Evolutionary conservation across 1,140 invertebrate genomes (phyloP).

Genomic region (Ctenoplectra terminalis): DNA sequence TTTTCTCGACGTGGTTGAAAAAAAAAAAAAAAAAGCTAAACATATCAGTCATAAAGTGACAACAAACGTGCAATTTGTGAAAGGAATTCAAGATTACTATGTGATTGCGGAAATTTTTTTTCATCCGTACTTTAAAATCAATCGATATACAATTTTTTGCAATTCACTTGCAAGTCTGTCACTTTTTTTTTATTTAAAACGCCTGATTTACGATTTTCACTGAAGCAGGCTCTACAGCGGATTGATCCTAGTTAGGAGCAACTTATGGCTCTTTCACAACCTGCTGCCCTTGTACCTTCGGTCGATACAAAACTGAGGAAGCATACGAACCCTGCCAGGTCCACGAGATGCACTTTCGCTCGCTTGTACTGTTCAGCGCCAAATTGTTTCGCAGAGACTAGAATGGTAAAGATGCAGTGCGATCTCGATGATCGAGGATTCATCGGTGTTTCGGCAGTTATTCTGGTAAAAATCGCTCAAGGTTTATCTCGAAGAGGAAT

Average conservation of each 20-base stretch:
- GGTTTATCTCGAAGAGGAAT: background rate
- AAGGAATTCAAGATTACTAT: background rate
- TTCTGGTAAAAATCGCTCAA: constrained; percentile 73
- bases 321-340: constrained; percentile 86
- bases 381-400: constrained; percentile 82
- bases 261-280: no score
- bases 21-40: background rate
- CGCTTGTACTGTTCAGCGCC: constrained; percentile 81
- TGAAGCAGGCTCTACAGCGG: no score
- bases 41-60: background rate
- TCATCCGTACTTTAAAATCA: no score
- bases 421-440: constrained; percentile 87
- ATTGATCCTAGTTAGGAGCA: background rate
- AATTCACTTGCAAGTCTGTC: background rate
- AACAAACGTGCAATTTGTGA: background rate
- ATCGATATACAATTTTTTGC: no score
- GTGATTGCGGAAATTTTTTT: background rate
- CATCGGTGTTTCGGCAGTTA: constrained; percentile 87
- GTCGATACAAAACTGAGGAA: constrained; percentile 5
- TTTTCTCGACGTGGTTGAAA: background rate
- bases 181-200: background rate
- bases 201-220: no score
- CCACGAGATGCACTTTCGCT: constrained; percentile 87
- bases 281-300: background rate
- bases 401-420: constrained; percentile 88